These are phyloP conservation scores for Grus americana DNA, from an alignment of 2,113 vertebrate species.

Conservation along the genomic window DNA sequence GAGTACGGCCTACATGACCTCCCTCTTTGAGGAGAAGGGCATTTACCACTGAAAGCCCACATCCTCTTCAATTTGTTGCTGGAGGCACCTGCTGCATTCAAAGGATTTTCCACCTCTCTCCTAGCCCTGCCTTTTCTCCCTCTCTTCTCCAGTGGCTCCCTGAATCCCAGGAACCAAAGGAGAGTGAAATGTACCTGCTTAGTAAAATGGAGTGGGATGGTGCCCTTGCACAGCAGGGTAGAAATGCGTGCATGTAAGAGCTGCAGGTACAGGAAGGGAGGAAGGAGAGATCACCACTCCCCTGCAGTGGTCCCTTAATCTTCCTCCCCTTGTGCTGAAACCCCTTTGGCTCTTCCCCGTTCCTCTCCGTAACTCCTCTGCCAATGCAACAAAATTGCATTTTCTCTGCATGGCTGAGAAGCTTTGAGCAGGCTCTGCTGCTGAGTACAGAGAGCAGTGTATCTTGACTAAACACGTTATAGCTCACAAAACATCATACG, in stretches of 20 bases:
- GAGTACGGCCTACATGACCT: background rate
- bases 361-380: slow-evolving; percentile 4
- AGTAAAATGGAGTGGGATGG: background rate
- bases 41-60: background rate
- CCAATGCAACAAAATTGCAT: background rate
- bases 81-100: background rate
- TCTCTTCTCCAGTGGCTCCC: background rate
- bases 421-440: background rate
- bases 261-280: background rate
- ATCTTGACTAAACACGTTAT: background rate
- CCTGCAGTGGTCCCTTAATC: background rate
- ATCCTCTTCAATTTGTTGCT: background rate
- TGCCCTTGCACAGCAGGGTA: background rate
- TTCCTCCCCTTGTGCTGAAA: background rate
- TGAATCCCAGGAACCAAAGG: background rate
- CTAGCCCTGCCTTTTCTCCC: background rate
- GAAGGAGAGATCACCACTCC: background rate
- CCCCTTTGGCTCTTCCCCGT: background rate
- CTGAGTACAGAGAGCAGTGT: background rate
- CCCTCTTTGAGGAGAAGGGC: background rate
- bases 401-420: slow-evolving; percentile 24
- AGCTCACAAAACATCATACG: slow-evolving; percentile 38
- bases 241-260: background rate
- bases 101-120: background rate
- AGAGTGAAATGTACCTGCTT: background rate